Evolutionary conservation across 2,888 invertebrate species (phyloP), one percentile per base, ranked within the genome.

Genomic region (Creontiades dilutus): DNA sequence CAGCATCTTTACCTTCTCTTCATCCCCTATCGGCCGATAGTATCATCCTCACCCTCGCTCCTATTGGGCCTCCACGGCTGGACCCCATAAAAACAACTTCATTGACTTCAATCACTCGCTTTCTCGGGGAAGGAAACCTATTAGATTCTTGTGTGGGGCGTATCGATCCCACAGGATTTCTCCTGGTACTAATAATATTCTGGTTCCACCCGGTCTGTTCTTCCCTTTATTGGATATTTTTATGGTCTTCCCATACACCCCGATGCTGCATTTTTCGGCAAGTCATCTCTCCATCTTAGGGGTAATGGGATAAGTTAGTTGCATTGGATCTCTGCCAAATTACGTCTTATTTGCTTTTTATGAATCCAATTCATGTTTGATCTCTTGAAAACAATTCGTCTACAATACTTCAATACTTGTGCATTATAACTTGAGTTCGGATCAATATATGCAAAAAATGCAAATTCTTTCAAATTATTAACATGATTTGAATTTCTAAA

Each of bases 1-100:
- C 88, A 88, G 52, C 78, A 88, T 88, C 88, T 88, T 88, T 28
- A 28, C 52, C 78, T 48, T 48, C 13, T 75, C 57, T 61, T 28
- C 27, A 52, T 37, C 86, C 68, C 68, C 46, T 61, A 27, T 75
- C 14, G 28, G 48, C 55, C 78, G 78, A 88, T 80, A 52, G 76
- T 55, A 68, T 80, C 88, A 88, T 88, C 88, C 76, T 23, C 88
- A 88, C 88, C 88, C 78, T 88, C 57, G 9, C 1, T 28, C 57
- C 57, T 16, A 19, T 52, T 52, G 52, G n/a, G 28, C 68, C 52
- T 13, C 48, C 13, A 12, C 28, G 57, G 57, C 85, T 47, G 88
- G 80, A 76, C 78, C 88, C 88, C 88, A 88, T 88, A 88, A 88
- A 88, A 88, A 88, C 88, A 88, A 88, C 76, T 88, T 88, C 88